Base-by-base conservation (phyloP, 2,113 vertebrate genomes). In the Silurus asotus region DNA sequence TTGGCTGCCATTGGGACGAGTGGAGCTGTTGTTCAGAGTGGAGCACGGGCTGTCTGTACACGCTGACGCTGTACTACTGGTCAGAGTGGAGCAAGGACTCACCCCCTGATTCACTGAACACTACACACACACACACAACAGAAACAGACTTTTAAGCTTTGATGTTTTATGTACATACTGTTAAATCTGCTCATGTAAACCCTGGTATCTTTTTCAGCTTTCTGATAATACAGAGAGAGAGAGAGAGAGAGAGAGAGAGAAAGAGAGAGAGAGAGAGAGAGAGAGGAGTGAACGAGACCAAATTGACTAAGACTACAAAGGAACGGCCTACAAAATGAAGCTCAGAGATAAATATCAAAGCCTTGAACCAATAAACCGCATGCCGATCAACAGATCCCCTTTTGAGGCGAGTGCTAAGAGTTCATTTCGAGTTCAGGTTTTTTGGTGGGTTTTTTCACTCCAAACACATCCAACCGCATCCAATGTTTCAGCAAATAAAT, bases 41-140 rank as follows among this genome's bases (percentile, higher is more conserved):
- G 98, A 99, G 92, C 97, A 99, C 89, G 98, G 98, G 88, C 98
- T 99, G 88, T 98, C 97, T 0, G 97, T 97, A 93, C 96, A 95
- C 17, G 98, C 98, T 0, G 98, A 99, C 0, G 98, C 96, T 0
- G 98, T 98, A 94, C 97, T 98, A 95, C 97, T 97, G 59, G 97
- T 99, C 88, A 99, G 95, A 23, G 97, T 99, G 61, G 98, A 99
- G 84, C 97, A 99, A 7, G 98, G 28, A 53, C 90, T 90, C 82
- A 89, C 89, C 11, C 88, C 87, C 70, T 89, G 90, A 87, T 75
- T 86, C 37, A 90, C 83, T 67, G 81, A 87, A 53, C 88, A 82
- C 90, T 90, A 75, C 25, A 82, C 23, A 85, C 17, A 75, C 45
- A 82, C 25, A 59, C 80, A 81, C 59, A 81, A 56, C 49, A 84